Evolutionary conservation across 2,888 invertebrate genomes (phyloP).

Genomic region (Pristionchus arcanus): DNA sequence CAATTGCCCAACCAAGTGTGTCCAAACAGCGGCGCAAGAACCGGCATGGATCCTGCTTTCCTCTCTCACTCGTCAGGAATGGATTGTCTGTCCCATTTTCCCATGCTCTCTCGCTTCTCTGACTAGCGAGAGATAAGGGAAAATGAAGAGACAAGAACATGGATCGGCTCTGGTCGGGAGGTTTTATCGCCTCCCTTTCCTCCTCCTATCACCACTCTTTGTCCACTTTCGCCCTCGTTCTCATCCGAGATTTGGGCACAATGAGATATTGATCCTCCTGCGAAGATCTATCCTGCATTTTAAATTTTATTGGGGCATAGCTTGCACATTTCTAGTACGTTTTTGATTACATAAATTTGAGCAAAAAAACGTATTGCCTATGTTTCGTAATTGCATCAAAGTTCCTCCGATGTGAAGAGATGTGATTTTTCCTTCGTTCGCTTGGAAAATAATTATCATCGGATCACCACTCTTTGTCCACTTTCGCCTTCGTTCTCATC

Average conservation of each 20-base stretch:
- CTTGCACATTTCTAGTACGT: not conserved
- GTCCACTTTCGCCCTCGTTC: too few relatives aligned
- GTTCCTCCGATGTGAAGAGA: not conserved
- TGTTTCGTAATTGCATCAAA: not conserved
- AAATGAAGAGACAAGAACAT: too few relatives aligned
- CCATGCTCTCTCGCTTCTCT: not conserved
- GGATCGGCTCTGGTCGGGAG: not conserved
- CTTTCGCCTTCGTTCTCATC: conserved; percentile 1
- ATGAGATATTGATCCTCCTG: too few relatives aligned
- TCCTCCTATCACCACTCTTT: not conserved
- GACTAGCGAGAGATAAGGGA: not conserved
- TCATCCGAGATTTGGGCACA: too few relatives aligned
- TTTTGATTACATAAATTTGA: not conserved
- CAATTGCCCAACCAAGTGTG: not conserved
- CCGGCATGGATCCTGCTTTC: not conserved
- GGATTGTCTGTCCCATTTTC: too few relatives aligned
- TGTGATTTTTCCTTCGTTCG: too few relatives aligned
- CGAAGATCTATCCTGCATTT: too few relatives aligned
- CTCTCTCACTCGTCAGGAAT: not conserved
- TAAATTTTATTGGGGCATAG: not conserved
- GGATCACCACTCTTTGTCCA: not conserved
- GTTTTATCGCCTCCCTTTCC: not conserved
- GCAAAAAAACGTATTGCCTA: too few relatives aligned
- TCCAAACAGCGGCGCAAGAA: not conserved
- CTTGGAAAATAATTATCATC: too few relatives aligned